Percentiles rank a stretch among this genome's conserved stretches.
Conservation (phyloP, 1,140 invertebrate genomes). For the Rhopalosiphum maidis region DNA sequence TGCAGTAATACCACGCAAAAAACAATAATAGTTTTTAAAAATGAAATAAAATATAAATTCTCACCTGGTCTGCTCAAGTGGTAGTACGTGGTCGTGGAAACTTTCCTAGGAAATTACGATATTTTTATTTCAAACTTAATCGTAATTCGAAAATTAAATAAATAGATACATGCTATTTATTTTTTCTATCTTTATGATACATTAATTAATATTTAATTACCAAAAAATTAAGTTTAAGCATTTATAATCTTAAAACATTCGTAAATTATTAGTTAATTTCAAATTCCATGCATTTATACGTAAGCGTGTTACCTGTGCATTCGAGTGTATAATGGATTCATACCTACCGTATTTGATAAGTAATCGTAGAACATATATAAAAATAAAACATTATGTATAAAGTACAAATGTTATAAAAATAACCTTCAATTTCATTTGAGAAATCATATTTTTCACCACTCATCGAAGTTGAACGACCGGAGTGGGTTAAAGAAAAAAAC, state of each 20-base stretch:
- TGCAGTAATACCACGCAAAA: neutral
- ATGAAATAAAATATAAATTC: no score
- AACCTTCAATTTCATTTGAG: conserved; percentile 30
- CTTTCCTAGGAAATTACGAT: neutral
- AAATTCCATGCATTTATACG: neutral
- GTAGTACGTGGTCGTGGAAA: neutral
- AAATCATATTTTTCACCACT: conserved; percentile 38
- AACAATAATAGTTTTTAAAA: neutral
- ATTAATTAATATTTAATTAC: neutral
- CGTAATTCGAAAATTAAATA: no score
- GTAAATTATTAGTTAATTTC: neutral
- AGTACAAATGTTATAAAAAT: neutral
- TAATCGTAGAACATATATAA: neutral
- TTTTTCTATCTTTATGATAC: no score
- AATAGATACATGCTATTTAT: no score
- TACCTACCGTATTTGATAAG: neutral
- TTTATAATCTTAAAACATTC: neutral
- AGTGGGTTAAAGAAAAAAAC: conserved; percentile 32
- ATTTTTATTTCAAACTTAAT: no score
- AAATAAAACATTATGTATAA: neutral
- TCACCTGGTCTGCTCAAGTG: no score
- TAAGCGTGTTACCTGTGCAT: neutral
- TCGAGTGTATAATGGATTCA: neutral
- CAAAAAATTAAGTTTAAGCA: neutral
- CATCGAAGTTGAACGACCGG: conserved; percentile 25